Percentiles rank a stretch among this genome's conserved stretches.
These are phyloP conservation scores for Micropoecilia bifurca DNA, from an alignment of 2,797 vertebrate genomes.

Conservation along the genomic window DNA sequence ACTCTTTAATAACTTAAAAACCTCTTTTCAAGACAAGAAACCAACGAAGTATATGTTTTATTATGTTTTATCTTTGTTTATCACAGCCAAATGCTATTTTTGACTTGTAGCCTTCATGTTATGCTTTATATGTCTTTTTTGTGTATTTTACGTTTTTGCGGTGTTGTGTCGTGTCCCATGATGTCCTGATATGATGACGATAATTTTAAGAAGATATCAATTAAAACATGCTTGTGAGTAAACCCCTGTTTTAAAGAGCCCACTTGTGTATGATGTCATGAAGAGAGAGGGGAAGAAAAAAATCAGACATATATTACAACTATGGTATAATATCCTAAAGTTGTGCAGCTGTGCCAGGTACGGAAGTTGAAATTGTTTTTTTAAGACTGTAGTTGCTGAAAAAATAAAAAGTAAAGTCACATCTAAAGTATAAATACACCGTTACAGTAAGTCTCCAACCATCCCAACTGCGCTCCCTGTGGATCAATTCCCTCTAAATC, in stretches of 20 bases:
- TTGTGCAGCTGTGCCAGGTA: neutral
- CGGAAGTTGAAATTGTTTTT: neutral
- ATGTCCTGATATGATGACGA: neutral
- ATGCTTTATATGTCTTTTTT: neutral
- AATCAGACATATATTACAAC: neutral
- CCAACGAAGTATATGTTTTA: too few species aligned
- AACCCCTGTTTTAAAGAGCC: neutral
- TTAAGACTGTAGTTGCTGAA: neutral
- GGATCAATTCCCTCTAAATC: constrained; percentile 77
- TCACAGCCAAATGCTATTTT: neutral
- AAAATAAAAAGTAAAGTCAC: neutral
- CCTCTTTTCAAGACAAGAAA: too few species aligned
- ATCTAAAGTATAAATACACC: constrained; percentile 24
- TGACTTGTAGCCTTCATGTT: neutral
- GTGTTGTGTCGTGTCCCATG: neutral
- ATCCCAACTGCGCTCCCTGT: constrained; percentile 46
- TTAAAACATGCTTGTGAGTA: neutral
- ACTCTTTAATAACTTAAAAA: too few species aligned
- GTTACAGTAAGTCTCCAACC: constrained; percentile 29
- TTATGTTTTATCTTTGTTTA: too few species aligned
- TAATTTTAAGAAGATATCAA: neutral
- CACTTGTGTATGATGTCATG: neutral
- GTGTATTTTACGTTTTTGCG: neutral
- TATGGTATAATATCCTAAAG: neutral
- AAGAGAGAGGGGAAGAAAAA: neutral